These are phyloP conservation scores for Paratilapia polleni DNA, from an alignment of 2,113 vertebrate genomes.

Conservation along the genomic window DNA sequence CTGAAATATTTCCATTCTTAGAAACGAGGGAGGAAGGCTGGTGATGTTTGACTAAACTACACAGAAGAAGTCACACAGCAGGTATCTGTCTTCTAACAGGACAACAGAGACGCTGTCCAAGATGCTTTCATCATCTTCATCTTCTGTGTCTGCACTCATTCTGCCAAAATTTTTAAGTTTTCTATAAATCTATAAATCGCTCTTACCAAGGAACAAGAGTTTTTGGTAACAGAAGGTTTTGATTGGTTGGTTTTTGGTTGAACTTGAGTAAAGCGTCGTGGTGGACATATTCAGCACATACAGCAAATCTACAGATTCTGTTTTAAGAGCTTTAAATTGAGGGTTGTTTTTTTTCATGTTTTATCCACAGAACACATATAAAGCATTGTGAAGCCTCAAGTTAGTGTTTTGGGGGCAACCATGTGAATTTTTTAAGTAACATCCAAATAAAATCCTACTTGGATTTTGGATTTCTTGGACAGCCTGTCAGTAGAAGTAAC, in stretches of 20 bases:
- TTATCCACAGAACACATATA: too few species aligned
- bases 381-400: too few species aligned
- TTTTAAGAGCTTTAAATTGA: neutral
- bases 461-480: too few species aligned
- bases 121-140: neutral
- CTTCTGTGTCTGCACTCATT: neutral
- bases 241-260: neutral
- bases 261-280: neutral
- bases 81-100: neutral
- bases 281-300: neutral
- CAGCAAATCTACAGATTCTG: neutral
- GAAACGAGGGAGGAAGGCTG: neutral
- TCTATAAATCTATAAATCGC: neutral
- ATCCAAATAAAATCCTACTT: too few species aligned
- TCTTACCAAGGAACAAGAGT: neutral
- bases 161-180: neutral
- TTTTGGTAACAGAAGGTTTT: neutral
- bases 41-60: neutral
- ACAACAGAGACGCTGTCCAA: neutral
- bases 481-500: neutral
- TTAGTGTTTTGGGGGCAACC: too few species aligned
- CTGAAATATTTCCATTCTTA: neutral
- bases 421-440: too few species aligned
- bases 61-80: neutral
- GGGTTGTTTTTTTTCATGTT: too few species aligned